Percentiles rank a stretch among this genome's conserved stretches.
These are phyloP conservation scores for Darevskia mixta DNA, from an alignment of 2,797 vertebrate genomes.

Conservation along the genomic window DNA sequence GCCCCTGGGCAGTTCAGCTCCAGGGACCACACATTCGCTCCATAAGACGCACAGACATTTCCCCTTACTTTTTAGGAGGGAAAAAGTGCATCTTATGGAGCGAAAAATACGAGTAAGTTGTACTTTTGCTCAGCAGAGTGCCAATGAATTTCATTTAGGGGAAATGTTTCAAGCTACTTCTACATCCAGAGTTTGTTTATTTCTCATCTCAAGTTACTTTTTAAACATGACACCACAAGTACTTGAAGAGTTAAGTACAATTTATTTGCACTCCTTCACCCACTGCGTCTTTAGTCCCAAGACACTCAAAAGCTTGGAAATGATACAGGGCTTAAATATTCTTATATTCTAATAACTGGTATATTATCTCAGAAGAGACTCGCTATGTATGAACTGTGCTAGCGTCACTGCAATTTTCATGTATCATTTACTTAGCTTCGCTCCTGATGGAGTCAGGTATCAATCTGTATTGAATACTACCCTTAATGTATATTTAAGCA, in stretches of 20 bases:
- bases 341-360: slow-evolving; percentile 29
- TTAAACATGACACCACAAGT: not conserved
- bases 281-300: not conserved
- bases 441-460: slow-evolving; percentile 60
- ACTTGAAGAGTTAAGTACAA: not conserved
- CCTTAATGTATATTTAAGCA: slow-evolving; percentile 69
- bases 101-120: too few relatives aligned
- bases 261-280: not conserved
- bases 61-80: too few relatives aligned
- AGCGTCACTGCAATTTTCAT: slow-evolving; percentile 52
- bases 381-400: slow-evolving; percentile 48
- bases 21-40: too few relatives aligned
- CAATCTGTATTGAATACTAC: slow-evolving; percentile 61
- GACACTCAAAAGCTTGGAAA: slow-evolving; percentile 11
- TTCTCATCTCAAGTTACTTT: not conserved
- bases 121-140: not conserved
- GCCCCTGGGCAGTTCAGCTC: too few relatives aligned
- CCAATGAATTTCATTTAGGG: not conserved
- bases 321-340: slow-evolving; percentile 40
- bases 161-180: not conserved
- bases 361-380: slow-evolving; percentile 41
- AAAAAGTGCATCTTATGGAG: too few relatives aligned
- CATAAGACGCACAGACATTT: too few relatives aligned
- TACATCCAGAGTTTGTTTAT: not conserved
- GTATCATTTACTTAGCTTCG: slow-evolving; percentile 57